These are phyloP conservation scores for Laterallus jamaicensis DNA, from an alignment of 2,113 vertebrate species.

Conservation along the genomic window DNA sequence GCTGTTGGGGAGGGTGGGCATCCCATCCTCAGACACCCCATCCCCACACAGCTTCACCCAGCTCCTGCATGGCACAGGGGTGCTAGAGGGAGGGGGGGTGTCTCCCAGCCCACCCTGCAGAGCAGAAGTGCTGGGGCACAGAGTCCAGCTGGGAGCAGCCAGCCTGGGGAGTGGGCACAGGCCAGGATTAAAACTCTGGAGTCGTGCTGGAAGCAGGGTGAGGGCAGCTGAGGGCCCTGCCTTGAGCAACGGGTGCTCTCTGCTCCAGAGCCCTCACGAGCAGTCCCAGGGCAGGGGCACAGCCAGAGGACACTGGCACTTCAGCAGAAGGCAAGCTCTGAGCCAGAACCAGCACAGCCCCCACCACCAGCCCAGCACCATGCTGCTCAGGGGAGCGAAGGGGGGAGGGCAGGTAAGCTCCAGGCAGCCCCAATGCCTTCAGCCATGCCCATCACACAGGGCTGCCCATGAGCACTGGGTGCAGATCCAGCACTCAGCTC, in stretches of 20 bases:
- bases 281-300: background rate
- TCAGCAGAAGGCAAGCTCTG: background rate
- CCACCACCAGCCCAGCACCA: background rate
- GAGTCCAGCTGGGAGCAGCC: background rate
- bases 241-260: background rate
- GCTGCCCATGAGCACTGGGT: fast-evolving
- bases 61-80: fast-evolving
- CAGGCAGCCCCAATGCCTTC: background rate
- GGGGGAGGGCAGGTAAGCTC: background rate
- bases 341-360: background rate
- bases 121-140: background rate
- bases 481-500: background rate
- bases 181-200: background rate
- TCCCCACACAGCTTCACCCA: background rate
- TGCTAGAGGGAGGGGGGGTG: background rate
- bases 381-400: background rate
- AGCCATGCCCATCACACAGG: background rate
- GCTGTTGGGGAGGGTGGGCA: fast-evolving
- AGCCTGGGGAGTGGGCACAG: background rate
- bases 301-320: background rate
- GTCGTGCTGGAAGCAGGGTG: fast-evolving
- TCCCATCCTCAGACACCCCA: fast-evolving
- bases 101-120: fast-evolving
- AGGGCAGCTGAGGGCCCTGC: background rate
- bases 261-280: background rate